A percentile compares a stretch with the other conserved stretches of the same genome.
These are phyloP conservation scores for Apocheima hispidaria DNA, from an alignment of 2,888 invertebrate genomes.

Conservation along the genomic window DNA sequence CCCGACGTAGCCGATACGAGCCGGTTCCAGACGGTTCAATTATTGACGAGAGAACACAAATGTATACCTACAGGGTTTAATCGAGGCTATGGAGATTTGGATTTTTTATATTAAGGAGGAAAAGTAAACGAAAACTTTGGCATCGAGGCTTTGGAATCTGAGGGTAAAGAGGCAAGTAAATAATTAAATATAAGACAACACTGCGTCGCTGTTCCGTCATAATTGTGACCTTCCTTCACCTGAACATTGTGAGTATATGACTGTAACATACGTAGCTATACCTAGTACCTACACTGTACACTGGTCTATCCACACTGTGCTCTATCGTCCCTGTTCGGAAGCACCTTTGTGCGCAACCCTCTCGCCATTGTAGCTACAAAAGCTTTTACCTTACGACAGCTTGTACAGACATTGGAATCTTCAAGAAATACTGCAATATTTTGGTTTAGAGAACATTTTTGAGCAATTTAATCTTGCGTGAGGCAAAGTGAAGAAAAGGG, in stretches of 20 bases:
- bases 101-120: slow-evolving; percentile 14
- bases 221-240: background rate
- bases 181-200: no score
- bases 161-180: no score
- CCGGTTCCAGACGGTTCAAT: slow-evolving; percentile 33
- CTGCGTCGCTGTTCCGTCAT: no score
- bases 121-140: background rate
- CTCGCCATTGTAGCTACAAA: slow-evolving; percentile 35
- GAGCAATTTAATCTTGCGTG: no score
- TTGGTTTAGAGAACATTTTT: background rate
- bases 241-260: background rate
- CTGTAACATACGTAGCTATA: background rate
- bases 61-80: slow-evolving; percentile 18
- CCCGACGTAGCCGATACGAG: slow-evolving; percentile 15
- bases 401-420: slow-evolving; percentile 14
- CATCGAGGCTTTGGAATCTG: background rate
- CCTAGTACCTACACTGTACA: background rate
- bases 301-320: background rate
- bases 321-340: slow-evolving; percentile 23
- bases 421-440: background rate
- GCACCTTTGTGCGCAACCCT: slow-evolving; percentile 34
- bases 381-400: slow-evolving; percentile 31
- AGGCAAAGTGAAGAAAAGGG: no score
- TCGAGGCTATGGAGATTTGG: slow-evolving; percentile 22
- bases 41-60: slow-evolving; percentile 39